Conservation (phyloP, 2,113 vertebrate genomes). For the Physeter macrocephalus region DNA sequence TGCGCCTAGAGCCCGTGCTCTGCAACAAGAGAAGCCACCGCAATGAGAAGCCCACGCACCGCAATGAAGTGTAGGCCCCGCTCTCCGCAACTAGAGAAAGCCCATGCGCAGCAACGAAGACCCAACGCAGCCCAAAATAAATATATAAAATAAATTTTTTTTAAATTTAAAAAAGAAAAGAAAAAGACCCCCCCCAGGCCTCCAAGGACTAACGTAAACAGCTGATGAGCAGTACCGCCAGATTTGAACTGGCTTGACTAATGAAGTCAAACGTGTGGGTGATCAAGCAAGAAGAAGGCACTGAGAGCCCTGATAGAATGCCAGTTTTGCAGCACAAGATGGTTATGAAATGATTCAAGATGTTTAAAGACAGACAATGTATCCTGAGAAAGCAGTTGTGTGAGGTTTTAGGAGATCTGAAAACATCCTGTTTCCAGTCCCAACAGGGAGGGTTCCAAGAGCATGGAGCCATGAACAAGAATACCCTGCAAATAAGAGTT, state of each 20-base stretch:
- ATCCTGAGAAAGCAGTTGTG: background rate
- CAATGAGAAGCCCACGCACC: no score
- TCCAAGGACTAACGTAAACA: fast-evolving
- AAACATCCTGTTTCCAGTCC: background rate
- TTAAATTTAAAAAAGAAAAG: no score
- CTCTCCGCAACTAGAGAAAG: no score
- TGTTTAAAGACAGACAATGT: background rate
- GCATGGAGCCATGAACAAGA: background rate
- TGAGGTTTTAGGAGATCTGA: background rate
- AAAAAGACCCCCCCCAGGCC: no score
- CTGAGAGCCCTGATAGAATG: background rate
- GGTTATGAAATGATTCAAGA: background rate
- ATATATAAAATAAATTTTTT: no score
- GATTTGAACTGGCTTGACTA: background rate
- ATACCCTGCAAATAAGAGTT: background rate
- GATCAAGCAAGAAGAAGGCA: background rate
- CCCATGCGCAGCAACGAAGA: no score
- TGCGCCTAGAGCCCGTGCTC: fast-evolving
- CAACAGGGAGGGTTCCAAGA: background rate
- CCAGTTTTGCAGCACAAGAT: background rate
- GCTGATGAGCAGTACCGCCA: background rate
- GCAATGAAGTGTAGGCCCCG: no score
- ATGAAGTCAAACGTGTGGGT: background rate
- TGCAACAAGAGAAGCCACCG: no score
- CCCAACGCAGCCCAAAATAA: no score